Evolutionary conservation across 2,113 vertebrate species (phyloP).

Genomic region (Candoia aspera): DNA sequence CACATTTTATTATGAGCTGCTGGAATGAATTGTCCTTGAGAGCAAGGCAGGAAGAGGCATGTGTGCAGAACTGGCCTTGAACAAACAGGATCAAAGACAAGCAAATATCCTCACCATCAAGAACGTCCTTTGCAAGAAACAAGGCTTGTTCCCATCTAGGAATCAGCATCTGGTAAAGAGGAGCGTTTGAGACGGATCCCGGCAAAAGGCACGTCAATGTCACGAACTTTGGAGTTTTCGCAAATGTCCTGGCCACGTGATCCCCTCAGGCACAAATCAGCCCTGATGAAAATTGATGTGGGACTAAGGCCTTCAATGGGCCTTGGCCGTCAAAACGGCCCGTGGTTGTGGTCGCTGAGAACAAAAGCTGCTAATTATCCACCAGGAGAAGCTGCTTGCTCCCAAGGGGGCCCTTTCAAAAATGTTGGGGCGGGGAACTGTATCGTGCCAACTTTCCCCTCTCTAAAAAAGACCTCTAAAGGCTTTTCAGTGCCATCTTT

Average conservation of each 20-base stretch:
- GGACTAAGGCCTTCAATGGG: slow-evolving; percentile 11
- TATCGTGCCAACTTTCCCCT: slow-evolving; percentile 45
- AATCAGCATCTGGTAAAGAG: background rate
- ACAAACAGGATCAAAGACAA: too few species aligned
- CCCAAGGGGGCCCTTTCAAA: slow-evolving; percentile 51
- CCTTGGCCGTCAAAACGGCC: background rate
- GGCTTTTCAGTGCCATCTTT: background rate
- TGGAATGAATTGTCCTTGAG: too few species aligned
- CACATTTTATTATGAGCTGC: too few species aligned
- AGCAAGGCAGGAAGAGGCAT: too few species aligned
- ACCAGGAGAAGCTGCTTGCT: slow-evolving; percentile 55
- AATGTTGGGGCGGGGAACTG: slow-evolving; percentile 40
- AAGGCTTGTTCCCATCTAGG: background rate
- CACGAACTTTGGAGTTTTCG: slow-evolving; percentile 39
- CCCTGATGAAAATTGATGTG: slow-evolving; percentile 26
- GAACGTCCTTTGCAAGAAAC: too few species aligned
- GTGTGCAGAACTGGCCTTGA: too few species aligned
- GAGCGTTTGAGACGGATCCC: too few species aligned
- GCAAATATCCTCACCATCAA: too few species aligned
- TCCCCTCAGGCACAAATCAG: slow-evolving; percentile 53
- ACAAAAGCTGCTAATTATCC: slow-evolving; percentile 64
- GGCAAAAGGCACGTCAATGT: background rate
- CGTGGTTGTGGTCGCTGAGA: slow-evolving; percentile 12
- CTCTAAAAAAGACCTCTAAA: background rate
- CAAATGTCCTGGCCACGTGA: slow-evolving; percentile 38